A percentile compares a stretch with the other conserved stretches of the same genome.
These are phyloP conservation scores for Heterohyrax brucei DNA, from an alignment of 2,797 vertebrate species.

Conservation along the genomic window DNA sequence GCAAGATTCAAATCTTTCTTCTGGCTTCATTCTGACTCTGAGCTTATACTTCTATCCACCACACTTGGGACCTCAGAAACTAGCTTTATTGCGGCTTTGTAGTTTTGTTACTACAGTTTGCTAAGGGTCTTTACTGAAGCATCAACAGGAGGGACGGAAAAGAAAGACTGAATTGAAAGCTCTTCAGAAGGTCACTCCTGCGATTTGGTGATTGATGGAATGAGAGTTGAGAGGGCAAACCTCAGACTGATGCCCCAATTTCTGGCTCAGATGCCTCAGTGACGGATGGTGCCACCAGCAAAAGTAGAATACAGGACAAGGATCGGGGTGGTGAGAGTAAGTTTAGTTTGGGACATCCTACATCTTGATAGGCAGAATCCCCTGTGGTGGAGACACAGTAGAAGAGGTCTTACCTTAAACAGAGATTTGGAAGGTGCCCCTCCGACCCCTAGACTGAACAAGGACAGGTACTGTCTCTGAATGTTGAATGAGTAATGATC, in stretches of 20 bases:
- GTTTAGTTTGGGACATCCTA: background rate
- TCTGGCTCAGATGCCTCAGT: background rate
- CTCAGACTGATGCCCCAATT: accelerated
- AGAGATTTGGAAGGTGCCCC: background rate
- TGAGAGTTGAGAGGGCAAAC: background rate
- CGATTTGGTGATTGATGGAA: background rate
- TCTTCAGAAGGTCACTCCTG: background rate
- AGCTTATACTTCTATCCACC: background rate
- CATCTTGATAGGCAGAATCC: background rate
- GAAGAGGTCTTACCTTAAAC: background rate
- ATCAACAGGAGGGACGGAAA: background rate
- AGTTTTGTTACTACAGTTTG: background rate
- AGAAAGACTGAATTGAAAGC: background rate
- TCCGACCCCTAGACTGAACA: background rate
- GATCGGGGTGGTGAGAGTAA: background rate
- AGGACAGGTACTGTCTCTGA: background rate
- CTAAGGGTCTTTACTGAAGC: background rate
- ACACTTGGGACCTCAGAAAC: background rate
- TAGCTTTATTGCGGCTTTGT: background rate
- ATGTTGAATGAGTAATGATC: background rate
- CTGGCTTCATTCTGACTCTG: background rate
- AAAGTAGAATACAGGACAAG: background rate
- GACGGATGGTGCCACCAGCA: too few species aligned
- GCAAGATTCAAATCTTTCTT: conserved; percentile 18
- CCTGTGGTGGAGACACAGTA: too few species aligned